Evolutionary conservation across 2,888 invertebrate species (phyloP), one percentile per base, ranked within the genome.

Genomic region (Andricus quercusramuli): DNA sequence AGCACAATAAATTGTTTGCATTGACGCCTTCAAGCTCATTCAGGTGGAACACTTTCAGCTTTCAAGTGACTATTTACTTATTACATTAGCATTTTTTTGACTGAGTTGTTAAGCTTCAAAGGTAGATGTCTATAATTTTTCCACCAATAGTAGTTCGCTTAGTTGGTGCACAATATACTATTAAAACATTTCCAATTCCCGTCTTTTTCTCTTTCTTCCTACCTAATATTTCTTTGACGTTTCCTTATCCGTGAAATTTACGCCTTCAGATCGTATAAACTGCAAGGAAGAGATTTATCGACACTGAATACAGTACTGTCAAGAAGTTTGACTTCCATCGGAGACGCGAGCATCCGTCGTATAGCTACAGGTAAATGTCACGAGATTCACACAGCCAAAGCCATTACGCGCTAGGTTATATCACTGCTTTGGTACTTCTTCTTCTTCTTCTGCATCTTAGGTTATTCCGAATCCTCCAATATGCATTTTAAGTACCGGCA

Each of bases 311-410:
- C 51, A 74, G n/a, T 74, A 83, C 81, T 81, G 85, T 86, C 86
- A 85, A 59, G 82, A 56, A 77, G 77, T 37, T 56, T 68, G 77
- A 83, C 70, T 82, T 81, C 79, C 76, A 76, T 78, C 56, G 83
- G 83, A 87, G 86, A 87, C 85, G 85, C 85, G 85, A 84, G 86
- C 83, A 82, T 77, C 82, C 81, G 80, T 84, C 84, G 83, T 68
- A 80, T 79, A 80, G 64, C 59, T 25, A 83, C 83, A 85, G 83
- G 86, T 89, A 91, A 91, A 91, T 91, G 90, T 91, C 90, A 91
- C 86, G 88, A 80, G 89, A 91, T 91, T 91, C 90, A 90, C 90
- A 91, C 90, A 90, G 90, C 83, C 86, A 86, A 15, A 15, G 15
- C 47, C 4, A 47, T 89, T 90, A 90, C 88, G 87, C 87, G 87